Conservation (phyloP, 1,140 invertebrate genomes). For the Palaemon carinicauda region DNA sequence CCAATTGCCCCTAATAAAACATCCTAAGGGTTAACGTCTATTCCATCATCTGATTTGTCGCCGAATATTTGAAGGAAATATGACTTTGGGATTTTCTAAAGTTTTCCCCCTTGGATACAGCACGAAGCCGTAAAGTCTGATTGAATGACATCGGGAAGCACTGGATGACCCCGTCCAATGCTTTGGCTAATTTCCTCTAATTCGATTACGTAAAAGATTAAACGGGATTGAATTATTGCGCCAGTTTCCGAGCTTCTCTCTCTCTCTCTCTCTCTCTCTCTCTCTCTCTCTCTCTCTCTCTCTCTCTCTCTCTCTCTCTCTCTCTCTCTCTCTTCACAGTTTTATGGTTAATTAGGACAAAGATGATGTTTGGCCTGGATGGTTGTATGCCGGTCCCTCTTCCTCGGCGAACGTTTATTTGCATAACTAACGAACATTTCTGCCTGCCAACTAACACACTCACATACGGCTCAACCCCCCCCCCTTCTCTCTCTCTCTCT, state of each 20-base stretch:
- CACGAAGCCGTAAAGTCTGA: not conserved
- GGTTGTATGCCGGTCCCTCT: not conserved
- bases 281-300: not conserved
- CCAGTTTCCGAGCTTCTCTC: too few relatives aligned
- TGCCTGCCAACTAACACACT: too few relatives aligned
- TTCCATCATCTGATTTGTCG: not conserved
- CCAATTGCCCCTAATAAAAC: slow-evolving; percentile 3
- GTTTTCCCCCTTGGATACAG: not conserved
- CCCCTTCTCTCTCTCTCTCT: not conserved
- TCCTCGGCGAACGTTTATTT: slow-evolving; percentile 1
- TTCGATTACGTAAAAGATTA: not conserved
- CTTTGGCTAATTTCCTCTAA: not conserved
- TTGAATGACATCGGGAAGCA: not conserved
- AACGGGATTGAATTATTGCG: not conserved
- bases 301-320: not conserved
- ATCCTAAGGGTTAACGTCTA: not conserved
- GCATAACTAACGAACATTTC: slow-evolving; percentile 16
- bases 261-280: not conserved
- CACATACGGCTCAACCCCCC: too few relatives aligned
- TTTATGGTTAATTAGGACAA: slow-evolving; percentile 30
- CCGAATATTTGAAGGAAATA: not conserved
- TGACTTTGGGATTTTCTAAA: not conserved
- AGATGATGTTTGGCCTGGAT: not conserved
- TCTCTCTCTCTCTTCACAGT: not conserved
- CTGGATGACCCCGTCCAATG: not conserved